Percentiles rank a stretch among this genome's conserved stretches.
phyloP scores from a whole-genome alignment of 1,140 invertebrate species.

The Batillaria attramentaria region DNA sequence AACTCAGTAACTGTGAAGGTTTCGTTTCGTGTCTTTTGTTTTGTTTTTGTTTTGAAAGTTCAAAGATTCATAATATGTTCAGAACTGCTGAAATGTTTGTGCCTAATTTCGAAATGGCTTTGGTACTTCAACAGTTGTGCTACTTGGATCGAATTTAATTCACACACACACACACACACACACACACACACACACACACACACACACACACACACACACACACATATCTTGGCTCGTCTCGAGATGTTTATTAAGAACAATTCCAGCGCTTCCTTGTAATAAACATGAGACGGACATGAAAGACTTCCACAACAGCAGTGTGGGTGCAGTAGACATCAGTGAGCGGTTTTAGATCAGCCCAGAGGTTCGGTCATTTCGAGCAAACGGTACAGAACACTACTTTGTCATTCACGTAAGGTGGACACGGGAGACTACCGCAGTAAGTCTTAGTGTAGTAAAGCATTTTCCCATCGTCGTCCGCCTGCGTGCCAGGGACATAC shows the following conservation, averaged over 20 bases:
- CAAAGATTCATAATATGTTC: too few relatives aligned
- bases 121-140: neutral
- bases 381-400: neutral
- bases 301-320: neutral
- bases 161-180: neutral
- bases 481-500: too few relatives aligned
- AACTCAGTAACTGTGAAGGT: too few relatives aligned
- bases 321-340: neutral
- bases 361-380: neutral
- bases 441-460: neutral
- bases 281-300: neutral
- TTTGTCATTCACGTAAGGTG: neutral
- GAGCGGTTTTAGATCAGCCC: neutral
- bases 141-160: neutral
- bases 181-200: constrained; percentile 20
- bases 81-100: too few relatives aligned
- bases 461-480: neutral
- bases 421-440: neutral
- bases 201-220: neutral
- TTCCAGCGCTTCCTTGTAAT: neutral
- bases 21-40: too few relatives aligned
- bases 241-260: neutral
- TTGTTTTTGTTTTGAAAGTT: too few relatives aligned
- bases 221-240: neutral
- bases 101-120: too few relatives aligned